Evolutionary conservation across 1,140 invertebrate genomes (phyloP).

Genomic region (Drosophila watanabei): DNA sequence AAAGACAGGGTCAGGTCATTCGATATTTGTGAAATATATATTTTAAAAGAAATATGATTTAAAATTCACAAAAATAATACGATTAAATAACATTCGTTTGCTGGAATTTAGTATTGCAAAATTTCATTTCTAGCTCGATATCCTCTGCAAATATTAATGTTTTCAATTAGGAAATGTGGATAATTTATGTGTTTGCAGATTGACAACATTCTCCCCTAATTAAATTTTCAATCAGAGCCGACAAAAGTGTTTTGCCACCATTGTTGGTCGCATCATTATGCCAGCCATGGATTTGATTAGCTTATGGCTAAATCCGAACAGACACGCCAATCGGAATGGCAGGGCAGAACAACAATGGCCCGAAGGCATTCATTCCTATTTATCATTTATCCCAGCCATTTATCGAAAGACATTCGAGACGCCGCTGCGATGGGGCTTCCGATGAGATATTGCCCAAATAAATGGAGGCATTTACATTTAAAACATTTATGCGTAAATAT

Average conservation of each 20-base stretch:
- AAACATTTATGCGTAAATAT: slow-evolving; percentile 74
- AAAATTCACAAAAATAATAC: rapidly evolving
- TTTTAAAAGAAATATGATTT: neutral
- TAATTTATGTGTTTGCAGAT: slow-evolving; percentile 1
- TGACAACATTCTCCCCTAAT: slow-evolving; percentile 48
- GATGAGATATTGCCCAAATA: slow-evolving; percentile 63
- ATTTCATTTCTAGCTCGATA: neutral
- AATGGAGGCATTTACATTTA: slow-evolving; percentile 72
- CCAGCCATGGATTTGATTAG: slow-evolving; percentile 77
- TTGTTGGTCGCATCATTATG: slow-evolving; percentile 59
- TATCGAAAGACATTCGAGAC: slow-evolving; percentile 70
- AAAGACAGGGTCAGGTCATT: neutral
- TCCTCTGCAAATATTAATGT: neutral
- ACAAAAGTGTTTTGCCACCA: slow-evolving; percentile 26
- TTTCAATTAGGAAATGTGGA: neutral
- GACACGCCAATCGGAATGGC: slow-evolving; percentile 55
- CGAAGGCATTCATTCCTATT: slow-evolving; percentile 77
- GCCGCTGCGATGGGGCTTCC: slow-evolving; percentile 1
- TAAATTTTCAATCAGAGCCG: slow-evolving; percentile 58
- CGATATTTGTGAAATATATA: neutral
- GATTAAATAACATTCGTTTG: neutral
- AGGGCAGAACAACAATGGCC: slow-evolving; percentile 54
- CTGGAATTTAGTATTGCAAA: too few relatives aligned
- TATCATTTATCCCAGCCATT: slow-evolving; percentile 78
- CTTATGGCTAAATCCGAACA: slow-evolving; percentile 77